phyloP scores from a whole-genome alignment of 2,797 vertebrate genomes.

The Poeciliopsis turneri region DNA sequence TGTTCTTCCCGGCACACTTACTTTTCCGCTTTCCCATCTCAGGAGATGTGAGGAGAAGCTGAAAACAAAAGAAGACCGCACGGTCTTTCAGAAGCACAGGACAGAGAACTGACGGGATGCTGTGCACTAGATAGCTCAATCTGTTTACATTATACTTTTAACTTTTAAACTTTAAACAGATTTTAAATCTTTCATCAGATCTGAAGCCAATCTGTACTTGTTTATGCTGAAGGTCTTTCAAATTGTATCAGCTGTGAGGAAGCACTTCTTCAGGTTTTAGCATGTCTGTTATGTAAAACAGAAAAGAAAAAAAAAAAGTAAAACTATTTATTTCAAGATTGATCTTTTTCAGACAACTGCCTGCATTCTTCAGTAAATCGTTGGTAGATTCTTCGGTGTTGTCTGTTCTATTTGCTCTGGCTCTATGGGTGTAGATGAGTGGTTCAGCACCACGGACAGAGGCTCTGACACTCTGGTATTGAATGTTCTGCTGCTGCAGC shows the following conservation, averaged over 20 bases:
- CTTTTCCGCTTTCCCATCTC: conserved; percentile 57
- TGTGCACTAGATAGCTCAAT: conserved; percentile 25
- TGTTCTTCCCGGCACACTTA: conserved; percentile 66
- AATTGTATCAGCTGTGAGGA: conserved; percentile 3
- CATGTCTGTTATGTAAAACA: background rate
- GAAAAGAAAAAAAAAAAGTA: background rate
- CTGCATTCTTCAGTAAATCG: background rate
- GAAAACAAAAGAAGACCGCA: conserved; percentile 43
- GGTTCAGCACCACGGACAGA: conserved; percentile 87
- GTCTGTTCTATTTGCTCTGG: conserved; percentile 54
- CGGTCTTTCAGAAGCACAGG: conserved; percentile 28
- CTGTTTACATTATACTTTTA: conserved; percentile 54
- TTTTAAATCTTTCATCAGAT: conserved; percentile 52
- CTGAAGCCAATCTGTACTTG: conserved; percentile 35
- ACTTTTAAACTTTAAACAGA: conserved; percentile 57
- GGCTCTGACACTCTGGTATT: conserved; percentile 71
- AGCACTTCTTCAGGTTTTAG: background rate
- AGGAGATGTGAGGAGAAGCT: conserved; percentile 49
- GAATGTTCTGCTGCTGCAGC: conserved; percentile 56
- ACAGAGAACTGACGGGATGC: conserved; percentile 33
- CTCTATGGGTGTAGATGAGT: conserved; percentile 72
- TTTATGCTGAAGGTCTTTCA: conserved; percentile 11
- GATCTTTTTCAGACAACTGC: background rate
- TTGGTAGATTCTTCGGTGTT: conserved; percentile 13
- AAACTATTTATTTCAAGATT: background rate